Percentiles rank a stretch among this genome's conserved stretches.
Evolutionary conservation across 2,113 vertebrate genomes (phyloP).

Genomic region (Gobius niger): DNA sequence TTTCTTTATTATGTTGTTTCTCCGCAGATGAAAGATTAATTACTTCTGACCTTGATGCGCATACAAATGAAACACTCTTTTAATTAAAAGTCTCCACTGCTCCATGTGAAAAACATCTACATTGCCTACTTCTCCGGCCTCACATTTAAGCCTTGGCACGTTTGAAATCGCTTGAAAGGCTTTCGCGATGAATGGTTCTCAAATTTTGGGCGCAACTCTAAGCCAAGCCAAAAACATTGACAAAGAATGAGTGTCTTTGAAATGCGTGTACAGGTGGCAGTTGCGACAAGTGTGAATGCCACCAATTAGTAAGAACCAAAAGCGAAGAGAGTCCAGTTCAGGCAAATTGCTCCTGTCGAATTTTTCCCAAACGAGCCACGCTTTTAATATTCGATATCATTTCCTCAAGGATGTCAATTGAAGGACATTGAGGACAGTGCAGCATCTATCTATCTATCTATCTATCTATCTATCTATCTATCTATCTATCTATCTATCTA

Average conservation of each 20-base stretch:
- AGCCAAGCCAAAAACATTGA: neutral
- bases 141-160: neutral
- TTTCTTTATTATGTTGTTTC: neutral
- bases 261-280: neutral
- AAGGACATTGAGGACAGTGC: too few relatives aligned
- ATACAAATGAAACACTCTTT: neutral
- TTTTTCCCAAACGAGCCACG: too few relatives aligned
- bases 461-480: too few relatives aligned
- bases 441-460: too few relatives aligned
- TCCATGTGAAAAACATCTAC: neutral
- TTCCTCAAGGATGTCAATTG: too few relatives aligned
- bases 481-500: too few relatives aligned
- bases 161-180: neutral
- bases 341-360: too few relatives aligned
- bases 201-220: neutral
- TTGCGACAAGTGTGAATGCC: neutral
- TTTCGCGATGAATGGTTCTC: neutral
- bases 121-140: neutral
- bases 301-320: too few relatives aligned
- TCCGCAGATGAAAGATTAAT: neutral
- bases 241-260: neutral
- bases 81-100: slow-evolving; percentile 2
- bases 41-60: neutral
- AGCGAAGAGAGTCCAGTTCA: too few relatives aligned
- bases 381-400: too few relatives aligned